Evolutionary conservation across 1,140 invertebrate species (phyloP).

Genomic region (Eubasilissa regina): DNA sequence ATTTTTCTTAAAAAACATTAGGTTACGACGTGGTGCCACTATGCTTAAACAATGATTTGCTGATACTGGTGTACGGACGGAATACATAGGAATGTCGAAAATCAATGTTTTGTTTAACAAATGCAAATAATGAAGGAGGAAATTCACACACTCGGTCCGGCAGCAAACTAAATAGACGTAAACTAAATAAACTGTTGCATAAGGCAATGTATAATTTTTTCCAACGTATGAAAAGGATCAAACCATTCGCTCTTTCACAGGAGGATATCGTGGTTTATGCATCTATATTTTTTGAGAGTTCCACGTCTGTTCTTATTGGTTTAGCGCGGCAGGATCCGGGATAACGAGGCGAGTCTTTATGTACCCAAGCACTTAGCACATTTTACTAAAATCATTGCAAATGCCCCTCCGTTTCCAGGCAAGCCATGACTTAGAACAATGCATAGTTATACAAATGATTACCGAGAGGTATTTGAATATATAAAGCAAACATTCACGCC

Average conservation of each 20-base stretch:
- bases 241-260: not conserved
- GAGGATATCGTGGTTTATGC: not conserved
- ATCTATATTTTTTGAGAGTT: not conserved
- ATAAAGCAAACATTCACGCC: constrained; percentile 16
- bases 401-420: constrained; percentile 32
- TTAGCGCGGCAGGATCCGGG: not conserved
- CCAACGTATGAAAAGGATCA: not conserved
- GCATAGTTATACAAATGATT: constrained; percentile 41
- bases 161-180: constrained; percentile 33
- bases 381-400: constrained; percentile 41
- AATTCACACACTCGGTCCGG: constrained; percentile 35
- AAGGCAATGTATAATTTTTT: not conserved
- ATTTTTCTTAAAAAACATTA: not conserved
- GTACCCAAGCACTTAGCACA: constrained; percentile 41
- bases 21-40: not conserved
- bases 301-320: not conserved
- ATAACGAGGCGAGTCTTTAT: constrained; percentile 41
- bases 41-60: not conserved
- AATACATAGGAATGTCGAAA: constrained; percentile 40
- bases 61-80: constrained; percentile 15
- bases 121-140: constrained; percentile 38
- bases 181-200: not conserved
- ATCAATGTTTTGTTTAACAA: constrained; percentile 41
- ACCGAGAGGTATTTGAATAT: constrained; percentile 16
- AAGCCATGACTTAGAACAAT: constrained; percentile 37